phyloP scores from a whole-genome alignment of 2,888 invertebrate species.

The Athalia rosae region DNA sequence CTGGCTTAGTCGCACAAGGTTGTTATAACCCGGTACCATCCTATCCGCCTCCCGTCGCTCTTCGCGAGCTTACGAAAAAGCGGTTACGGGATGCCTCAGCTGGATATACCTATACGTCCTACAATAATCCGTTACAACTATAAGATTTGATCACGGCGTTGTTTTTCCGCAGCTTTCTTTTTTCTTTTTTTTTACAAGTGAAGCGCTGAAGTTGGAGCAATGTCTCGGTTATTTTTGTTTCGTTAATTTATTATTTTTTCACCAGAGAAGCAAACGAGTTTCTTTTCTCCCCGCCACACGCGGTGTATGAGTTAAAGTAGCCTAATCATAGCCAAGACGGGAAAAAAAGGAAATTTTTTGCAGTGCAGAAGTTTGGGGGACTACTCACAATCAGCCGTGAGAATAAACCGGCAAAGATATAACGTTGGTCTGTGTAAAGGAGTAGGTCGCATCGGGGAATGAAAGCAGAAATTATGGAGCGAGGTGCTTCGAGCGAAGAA shows the following conservation, averaged over 20 bases:
- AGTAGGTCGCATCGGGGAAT: no score
- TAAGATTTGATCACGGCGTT: neutral
- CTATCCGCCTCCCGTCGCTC: constrained; percentile 29
- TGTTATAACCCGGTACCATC: constrained; percentile 46
- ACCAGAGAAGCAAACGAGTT: no score
- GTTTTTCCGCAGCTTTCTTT: neutral
- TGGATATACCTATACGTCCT: neutral
- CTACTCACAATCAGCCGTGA: constrained; percentile 14
- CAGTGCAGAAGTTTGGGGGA: neutral
- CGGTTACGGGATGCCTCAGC: constrained; percentile 32
- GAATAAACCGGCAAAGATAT: constrained; percentile 6
- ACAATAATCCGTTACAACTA: constrained; percentile 1
- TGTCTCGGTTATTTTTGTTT: no score
- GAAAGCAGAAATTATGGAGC: no score
- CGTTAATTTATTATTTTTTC: no score
- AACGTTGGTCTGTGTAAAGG: no score
- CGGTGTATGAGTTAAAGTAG: neutral
- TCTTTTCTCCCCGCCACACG: no score
- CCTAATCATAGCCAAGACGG: neutral
- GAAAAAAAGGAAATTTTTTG: neutral
- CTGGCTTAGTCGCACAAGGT: constrained; percentile 58
- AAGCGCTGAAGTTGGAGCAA: no score
- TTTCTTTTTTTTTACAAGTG: no score
- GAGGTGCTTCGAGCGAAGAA: neutral
- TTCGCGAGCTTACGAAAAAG: constrained; percentile 45